Evolutionary conservation across 2,113 vertebrate genomes (phyloP), one percentile per base, ranked within the genome.

Genomic region (Coracopsis vasa): DNA sequence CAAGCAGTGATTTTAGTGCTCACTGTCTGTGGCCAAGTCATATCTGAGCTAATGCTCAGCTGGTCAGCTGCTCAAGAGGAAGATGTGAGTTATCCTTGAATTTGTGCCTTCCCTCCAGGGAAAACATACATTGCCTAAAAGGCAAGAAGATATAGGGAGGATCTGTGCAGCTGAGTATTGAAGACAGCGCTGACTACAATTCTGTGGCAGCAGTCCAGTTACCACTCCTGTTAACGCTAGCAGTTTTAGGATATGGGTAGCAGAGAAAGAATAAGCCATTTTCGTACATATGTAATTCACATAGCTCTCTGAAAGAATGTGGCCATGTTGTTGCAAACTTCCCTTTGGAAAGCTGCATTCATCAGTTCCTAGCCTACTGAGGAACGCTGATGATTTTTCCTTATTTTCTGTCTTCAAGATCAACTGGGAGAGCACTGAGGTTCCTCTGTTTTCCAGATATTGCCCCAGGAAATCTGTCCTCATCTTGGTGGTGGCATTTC

Each of bases 271-370:
- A 19, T n/a, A 85, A 93, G 18, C 11, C 11, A 42, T 77, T 92
- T 80, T 69, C 42, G 33, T 47, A 48, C 1, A n/a, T 33, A 35
- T 2, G 12, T 42, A 64, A 44, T 81, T 94, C 75, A 75, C 48
- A 90, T 39, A 88, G 82, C 11, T 79, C 75, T 80, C 53, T 45
- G 78, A 88, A 90, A 93, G 64, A 78, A 90, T 51, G 65, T 56
- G 69, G 39, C 39, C 61, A 19, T 79, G 75, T 86, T 88, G 56
- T 72, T 95, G 91, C 75, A 92, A 96, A 96, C 72, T 88, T 84
- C 90, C 80, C 86, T 89, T 94, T 86, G 77, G 92, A 96, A 92
- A 93, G 75, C 60, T 92, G 94, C 82, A 96, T 88, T 74, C 65
- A 86, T 78, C 72, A 64, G 47, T 58, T 88, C 50, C 80, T 41